Base-by-base conservation (phyloP, 2,888 invertebrate species). In the Aromia moschata region DNA sequence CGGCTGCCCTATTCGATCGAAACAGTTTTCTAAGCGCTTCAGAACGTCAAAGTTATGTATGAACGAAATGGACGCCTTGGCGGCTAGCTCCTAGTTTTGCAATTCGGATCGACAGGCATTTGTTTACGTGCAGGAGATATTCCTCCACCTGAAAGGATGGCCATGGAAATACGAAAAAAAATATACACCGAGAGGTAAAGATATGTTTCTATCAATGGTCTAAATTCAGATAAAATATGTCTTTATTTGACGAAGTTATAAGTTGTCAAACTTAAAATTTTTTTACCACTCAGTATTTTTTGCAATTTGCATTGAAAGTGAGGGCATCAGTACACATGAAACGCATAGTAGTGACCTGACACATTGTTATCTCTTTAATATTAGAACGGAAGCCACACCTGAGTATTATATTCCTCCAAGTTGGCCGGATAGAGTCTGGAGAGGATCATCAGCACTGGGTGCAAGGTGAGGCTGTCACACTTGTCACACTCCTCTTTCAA, bases 361-460 rank as follows among this genome's bases (percentile, higher is more conserved):
- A n/a, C n/a, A n/a, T n/a, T n/a, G n/a, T n/a, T n/a, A n/a, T n/a
- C n/a, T n/a, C n/a, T n/a, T n/a, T n/a, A n/a, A n/a, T n/a, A n/a
- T n/a, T n/a, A n/a, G n/a, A n/a, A n/a, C n/a, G n/a, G n/a, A n/a
- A n/a, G n/a, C n/a, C n/a, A n/a, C 3, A 90, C 91, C 84, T 89
- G 68, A 20, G 56, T 46, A 44, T 89, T 88, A 7, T 86, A 84
- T 33, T 88, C 89, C 72, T 93, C 92, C 45, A 88, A 80, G 1
- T 88, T 83, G 0, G 90, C 89, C 0, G 93, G 91, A 79, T 91
- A 91, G 2, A 96, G 83, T 25, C 94, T 83, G 1, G 89, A 88
- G 47, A 96, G 82, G 56, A 96, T 82, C 71, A 94, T 79, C 63
- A 96, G 81, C 40, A 92, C 83, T 0, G 94, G 92, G 80, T 91